These are phyloP conservation scores for Spialia ferax DNA, from an alignment of 2,888 invertebrate species.

Conservation along the genomic window DNA sequence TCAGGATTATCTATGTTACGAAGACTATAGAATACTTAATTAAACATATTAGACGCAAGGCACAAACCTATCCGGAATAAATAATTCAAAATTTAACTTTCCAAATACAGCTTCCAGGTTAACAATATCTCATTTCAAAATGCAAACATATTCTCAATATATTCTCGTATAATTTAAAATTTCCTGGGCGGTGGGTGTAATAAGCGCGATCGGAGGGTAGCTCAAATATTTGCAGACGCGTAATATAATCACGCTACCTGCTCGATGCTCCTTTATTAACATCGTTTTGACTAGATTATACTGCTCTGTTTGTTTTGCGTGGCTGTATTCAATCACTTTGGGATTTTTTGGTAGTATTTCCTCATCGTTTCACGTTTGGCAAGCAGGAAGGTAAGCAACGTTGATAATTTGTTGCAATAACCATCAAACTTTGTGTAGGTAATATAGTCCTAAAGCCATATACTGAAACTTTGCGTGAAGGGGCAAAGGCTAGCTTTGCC, in stretches of 20 bases:
- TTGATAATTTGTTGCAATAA: background rate
- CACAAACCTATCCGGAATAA: background rate
- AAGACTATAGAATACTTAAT: too few relatives aligned
- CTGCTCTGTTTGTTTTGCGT: conserved; percentile 25
- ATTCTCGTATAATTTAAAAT: conserved; percentile 34
- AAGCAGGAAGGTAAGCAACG: background rate
- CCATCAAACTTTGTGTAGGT: background rate
- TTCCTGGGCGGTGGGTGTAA: conserved; percentile 6
- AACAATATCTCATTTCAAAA: conserved; percentile 28
- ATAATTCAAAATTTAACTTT: background rate
- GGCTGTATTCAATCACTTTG: conserved; percentile 20
- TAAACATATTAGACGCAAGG: background rate
- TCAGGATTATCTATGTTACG: too few relatives aligned
- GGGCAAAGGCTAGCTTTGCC: too few relatives aligned
- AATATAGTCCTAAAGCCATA: too few relatives aligned
- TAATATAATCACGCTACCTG: conserved; percentile 40
- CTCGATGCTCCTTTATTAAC: conserved; percentile 38
- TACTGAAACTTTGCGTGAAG: too few relatives aligned
- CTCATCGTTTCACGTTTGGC: background rate
- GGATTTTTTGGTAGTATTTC: background rate
- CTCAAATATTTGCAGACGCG: conserved; percentile 37
- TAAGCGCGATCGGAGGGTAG: conserved; percentile 9
- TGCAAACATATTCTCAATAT: conserved; percentile 27
- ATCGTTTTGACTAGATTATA: conserved; percentile 34
- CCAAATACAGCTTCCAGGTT: background rate